Evolutionary conservation across 2,113 vertebrate genomes (phyloP).

Genomic region (Protobothrops mucrosquamatus): DNA sequence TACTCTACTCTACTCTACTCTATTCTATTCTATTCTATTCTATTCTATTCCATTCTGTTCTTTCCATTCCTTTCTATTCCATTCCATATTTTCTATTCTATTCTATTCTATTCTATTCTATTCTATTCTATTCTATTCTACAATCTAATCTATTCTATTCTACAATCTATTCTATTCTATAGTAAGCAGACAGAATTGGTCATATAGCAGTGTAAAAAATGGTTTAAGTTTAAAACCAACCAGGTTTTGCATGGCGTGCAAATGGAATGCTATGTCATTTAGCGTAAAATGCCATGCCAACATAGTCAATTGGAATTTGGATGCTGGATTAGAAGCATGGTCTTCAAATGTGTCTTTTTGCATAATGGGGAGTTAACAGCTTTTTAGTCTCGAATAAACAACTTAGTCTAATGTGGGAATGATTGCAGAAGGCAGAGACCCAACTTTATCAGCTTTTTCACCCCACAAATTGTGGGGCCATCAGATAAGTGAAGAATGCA

Average conservation of each 20-base stretch:
- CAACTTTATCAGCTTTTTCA: neutral
- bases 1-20: no score
- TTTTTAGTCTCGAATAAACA: slow-evolving; percentile 42
- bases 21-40: no score
- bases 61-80: no score
- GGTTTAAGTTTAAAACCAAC: neutral
- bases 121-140: no score
- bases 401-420: slow-evolving; percentile 18
- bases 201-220: no score
- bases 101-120: no score
- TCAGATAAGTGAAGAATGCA: slow-evolving; percentile 35
- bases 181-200: no score
- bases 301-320: neutral
- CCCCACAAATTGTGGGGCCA: slow-evolving; percentile 26
- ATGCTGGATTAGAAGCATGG: no score
- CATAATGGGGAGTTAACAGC: neutral
- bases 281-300: neutral
- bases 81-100: no score
- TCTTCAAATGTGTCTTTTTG: slow-evolving; percentile 22
- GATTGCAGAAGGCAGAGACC: neutral
- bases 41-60: no score
- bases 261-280: neutral
- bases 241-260: neutral
- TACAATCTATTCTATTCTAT: no score
- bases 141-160: no score